These are phyloP conservation scores for Acanthiza pusilla DNA, from an alignment of 2,797 vertebrate genomes.

Conservation along the genomic window DNA sequence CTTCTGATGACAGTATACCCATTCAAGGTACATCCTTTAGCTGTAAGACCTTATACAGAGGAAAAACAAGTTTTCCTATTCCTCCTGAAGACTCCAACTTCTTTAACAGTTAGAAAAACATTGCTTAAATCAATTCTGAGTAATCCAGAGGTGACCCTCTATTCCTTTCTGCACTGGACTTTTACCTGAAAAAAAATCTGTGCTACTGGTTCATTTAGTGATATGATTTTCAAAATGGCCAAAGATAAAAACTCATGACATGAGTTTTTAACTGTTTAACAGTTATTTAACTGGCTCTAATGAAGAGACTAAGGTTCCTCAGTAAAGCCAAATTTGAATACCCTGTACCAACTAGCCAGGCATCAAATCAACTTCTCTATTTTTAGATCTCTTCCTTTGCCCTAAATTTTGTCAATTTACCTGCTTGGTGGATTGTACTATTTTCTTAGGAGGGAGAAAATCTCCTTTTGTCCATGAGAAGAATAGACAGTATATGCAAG, in stretches of 20 bases:
- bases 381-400: neutral
- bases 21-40: neutral
- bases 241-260: neutral
- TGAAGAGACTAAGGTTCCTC: neutral
- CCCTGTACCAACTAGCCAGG: neutral
- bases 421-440: neutral
- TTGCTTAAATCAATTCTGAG: neutral
- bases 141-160: neutral
- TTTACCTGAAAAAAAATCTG: neutral
- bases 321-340: neutral
- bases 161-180: neutral
- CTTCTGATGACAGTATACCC: neutral
- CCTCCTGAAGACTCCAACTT: neutral
- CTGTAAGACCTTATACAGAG: neutral
- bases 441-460: neutral
- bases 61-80: neutral
- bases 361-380: neutral
- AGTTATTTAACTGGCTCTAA: neutral
- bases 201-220: neutral
- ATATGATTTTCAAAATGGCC: neutral
- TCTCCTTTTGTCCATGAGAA: neutral
- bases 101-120: neutral
- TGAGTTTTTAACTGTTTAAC: too few species aligned
- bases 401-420: neutral
- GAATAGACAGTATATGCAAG: neutral